These are phyloP conservation scores for Tenebrosternarchus preto DNA, from an alignment of 2,113 vertebrate genomes.

Conservation along the genomic window DNA sequence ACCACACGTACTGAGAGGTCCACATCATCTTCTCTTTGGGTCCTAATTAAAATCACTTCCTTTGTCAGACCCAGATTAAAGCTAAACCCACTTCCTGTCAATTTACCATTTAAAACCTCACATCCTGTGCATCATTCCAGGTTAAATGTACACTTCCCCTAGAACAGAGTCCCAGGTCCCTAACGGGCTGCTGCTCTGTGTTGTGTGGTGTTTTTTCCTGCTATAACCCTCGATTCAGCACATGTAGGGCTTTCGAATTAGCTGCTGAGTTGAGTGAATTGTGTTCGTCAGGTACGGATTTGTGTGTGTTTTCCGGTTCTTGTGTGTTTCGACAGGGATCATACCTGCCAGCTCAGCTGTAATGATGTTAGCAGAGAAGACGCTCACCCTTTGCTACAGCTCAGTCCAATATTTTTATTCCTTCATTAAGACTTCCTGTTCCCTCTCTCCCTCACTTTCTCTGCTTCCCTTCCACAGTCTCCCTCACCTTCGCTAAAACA, in stretches of 20 bases:
- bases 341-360: neutral
- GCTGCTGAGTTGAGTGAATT: neutral
- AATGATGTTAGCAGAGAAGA: neutral
- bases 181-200: neutral
- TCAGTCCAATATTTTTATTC: neutral
- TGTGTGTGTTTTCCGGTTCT: neutral
- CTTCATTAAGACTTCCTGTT: neutral
- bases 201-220: neutral
- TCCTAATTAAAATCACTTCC: neutral
- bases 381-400: neutral
- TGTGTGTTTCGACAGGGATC: neutral
- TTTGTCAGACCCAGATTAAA: neutral
- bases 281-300: neutral
- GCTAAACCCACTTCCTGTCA: neutral
- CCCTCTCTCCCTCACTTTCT: neutral
- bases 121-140: neutral
- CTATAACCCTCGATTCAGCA: neutral
- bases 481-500: neutral
- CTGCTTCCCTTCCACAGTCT: neutral
- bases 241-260: neutral
- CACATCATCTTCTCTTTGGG: neutral
- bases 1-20: no score
- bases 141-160: neutral
- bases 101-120: neutral
- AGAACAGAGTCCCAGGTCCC: neutral